Base-by-base conservation (phyloP, 2,113 vertebrate genomes). In the Odontesthes bonariensis region DNA sequence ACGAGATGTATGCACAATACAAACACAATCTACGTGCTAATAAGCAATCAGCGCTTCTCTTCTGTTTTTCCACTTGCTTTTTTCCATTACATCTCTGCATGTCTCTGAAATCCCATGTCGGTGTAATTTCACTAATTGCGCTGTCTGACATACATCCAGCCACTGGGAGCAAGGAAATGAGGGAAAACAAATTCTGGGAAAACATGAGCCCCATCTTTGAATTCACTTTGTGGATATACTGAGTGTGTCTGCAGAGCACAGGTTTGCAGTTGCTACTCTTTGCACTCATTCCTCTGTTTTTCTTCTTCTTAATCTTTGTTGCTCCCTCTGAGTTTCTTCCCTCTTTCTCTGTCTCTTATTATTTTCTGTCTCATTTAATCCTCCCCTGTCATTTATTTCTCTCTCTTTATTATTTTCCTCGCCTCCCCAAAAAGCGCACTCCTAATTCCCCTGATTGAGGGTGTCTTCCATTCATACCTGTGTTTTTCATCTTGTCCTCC, bases 111-210 rank as follows among this genome's bases (percentile, higher is more conserved):
- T 89, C 87, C 84, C 73, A 64, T 14, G 49, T 80, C 12, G 69
- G 23, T 64, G 76, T 81, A 90, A 92, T 92, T 87, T 89, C 85
- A 86, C 88, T 92, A 92, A 92, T 91, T 91, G 82, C 53, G 33
- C 52, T 64, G 82, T 56, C 84, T 87, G 88, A 87, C 77, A 79
- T 44, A 76, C 84, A 87, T 80, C 84, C 82, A 88, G 71, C 54
- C 17, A 75, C 65, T 60, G 73, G 35, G 77, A 80, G 61, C 16
- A 5, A 23, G 46, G 60, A 80, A 74, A 78, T 54, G 56, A 62
- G 61, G 75, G 69, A 81, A 91, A 91, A 85, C 81, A 81, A 77
- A 81, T 84, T 68, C 55, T 38, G 53, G 49, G 35, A 62, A 86
- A 78, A 67, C 61, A 83, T 0, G 0, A 61, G 17, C 44, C 59